Percentiles rank a stretch among this genome's conserved stretches.
Conservation (phyloP, 2,797 vertebrate genomes). For the Octomys mimax region DNA sequence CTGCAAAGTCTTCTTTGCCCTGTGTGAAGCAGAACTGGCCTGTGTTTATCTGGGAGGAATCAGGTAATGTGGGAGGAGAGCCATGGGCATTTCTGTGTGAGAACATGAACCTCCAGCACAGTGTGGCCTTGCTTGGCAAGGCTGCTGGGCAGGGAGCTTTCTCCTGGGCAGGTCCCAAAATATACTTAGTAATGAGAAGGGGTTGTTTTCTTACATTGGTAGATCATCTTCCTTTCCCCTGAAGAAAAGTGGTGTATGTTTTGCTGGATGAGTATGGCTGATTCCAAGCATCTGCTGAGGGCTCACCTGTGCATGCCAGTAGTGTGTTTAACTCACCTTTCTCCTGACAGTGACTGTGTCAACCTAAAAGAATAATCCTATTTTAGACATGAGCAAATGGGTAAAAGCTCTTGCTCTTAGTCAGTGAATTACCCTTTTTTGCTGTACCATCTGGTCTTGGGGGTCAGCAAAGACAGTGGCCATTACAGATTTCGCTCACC, state of each 20-base stretch:
- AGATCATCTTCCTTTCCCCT: background rate
- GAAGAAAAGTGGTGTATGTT: background rate
- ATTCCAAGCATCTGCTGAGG: background rate
- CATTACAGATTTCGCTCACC: accelerated
- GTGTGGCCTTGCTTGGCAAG: background rate
- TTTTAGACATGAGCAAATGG: background rate
- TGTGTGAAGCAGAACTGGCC: background rate
- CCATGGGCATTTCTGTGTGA: background rate
- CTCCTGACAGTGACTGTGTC: background rate
- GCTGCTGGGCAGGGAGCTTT: background rate
- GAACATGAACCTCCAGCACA: background rate
- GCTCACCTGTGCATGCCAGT: accelerated
- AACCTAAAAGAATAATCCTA: background rate
- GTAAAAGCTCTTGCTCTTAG: background rate
- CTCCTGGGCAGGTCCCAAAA: background rate
- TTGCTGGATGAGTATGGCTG: background rate
- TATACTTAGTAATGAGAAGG: background rate
- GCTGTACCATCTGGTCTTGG: too few relatives aligned
- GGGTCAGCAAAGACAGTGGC: background rate
- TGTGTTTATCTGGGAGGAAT: background rate
- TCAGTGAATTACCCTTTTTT: background rate
- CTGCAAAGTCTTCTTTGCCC: background rate
- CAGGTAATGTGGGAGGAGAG: background rate
- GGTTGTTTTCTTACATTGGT: background rate
- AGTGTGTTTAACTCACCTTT: too few relatives aligned